These are phyloP conservation scores for Morone chrysops DNA, from an alignment of 2,113 vertebrate genomes.

Conservation along the genomic window DNA sequence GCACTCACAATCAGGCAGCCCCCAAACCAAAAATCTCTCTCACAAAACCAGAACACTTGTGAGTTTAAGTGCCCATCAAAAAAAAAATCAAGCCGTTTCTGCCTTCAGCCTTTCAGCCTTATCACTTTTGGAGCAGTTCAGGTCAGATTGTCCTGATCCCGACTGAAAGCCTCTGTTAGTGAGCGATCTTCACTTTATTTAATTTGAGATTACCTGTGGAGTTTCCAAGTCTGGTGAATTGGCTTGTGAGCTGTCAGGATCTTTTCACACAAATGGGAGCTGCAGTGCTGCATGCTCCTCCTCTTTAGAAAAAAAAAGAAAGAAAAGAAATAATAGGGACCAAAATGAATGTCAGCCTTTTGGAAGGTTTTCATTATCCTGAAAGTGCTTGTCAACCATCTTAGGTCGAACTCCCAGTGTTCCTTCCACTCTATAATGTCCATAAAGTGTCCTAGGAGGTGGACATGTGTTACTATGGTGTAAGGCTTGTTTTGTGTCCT, in stretches of 20 bases:
- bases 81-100: not conserved
- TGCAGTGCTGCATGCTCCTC: constrained; percentile 8
- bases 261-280: constrained; percentile 4
- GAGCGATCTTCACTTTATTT: constrained; percentile 12
- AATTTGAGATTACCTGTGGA: constrained; percentile 9
- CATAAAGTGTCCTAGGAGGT: not conserved
- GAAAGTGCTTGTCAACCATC: constrained; percentile 9
- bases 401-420: constrained; percentile 11
- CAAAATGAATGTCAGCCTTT: constrained; percentile 48
- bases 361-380: not conserved
- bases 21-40: constrained; percentile 6
- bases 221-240: constrained; percentile 8
- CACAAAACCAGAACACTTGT: constrained; percentile 8
- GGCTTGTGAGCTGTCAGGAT: not conserved
- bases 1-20: constrained; percentile 23
- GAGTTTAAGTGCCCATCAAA: constrained; percentile 26
- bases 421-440: not conserved
- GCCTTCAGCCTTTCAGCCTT: constrained; percentile 11
- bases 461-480: not conserved
- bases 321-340: constrained; percentile 43
- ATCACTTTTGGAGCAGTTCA: not conserved
- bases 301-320: not conserved
- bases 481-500: not conserved
- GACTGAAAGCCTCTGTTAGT: constrained; percentile 9
- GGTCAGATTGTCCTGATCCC: constrained; percentile 23